Evolutionary conservation across 2,888 invertebrate species (phyloP).

Genomic region (Eudasyphora cyanicolor): DNA sequence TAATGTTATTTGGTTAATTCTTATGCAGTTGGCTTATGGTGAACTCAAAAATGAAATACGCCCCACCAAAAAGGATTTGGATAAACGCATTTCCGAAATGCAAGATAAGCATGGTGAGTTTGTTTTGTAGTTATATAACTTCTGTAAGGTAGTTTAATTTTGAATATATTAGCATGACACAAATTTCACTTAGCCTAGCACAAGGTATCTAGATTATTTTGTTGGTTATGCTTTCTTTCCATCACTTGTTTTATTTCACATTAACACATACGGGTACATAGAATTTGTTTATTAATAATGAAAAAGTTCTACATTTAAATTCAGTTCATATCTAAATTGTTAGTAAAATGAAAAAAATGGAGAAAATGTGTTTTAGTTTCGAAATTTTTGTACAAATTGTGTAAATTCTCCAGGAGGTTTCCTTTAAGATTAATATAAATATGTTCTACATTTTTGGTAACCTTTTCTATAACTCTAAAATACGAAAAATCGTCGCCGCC

Average conservation of each 20-base stretch:
- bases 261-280: no score
- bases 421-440: no score
- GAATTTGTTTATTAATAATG: no score
- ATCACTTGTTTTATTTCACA: background rate
- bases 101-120: conserved; percentile 91
- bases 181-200: background rate
- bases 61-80: conserved; percentile 85
- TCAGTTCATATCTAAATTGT: no score
- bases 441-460: no score
- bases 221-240: background rate
- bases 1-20: background rate
- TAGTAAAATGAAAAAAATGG: no score
- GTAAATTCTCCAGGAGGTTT: no score
- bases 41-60: conserved; percentile 83
- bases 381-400: no score
- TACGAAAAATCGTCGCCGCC: no score
- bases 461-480: no score
- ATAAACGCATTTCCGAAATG: conserved; percentile 88
- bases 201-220: background rate
- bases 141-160: background rate
- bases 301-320: no score
- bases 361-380: no score
- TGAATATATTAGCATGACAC: background rate
- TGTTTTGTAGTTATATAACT: background rate
- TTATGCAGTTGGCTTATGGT: conserved; percentile 82